Percentiles rank a stretch among this genome's conserved stretches.
phyloP scores from a whole-genome alignment of 2,888 invertebrate species.

The Drosophila setosimentum region DNA sequence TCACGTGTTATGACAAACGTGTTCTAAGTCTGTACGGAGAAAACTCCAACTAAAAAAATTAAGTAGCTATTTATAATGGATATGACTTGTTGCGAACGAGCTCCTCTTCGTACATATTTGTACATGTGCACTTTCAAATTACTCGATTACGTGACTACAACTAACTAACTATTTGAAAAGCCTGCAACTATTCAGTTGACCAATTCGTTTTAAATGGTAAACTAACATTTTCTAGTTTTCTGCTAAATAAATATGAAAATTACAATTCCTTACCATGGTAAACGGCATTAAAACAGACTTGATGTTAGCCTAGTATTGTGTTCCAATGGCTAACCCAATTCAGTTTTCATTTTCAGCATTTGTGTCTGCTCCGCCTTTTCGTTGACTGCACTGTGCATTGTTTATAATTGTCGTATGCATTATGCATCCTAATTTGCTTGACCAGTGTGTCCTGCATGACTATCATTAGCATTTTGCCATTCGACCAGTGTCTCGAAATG shows the following conservation, averaged over 20 bases:
- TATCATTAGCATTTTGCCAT: slow-evolving; percentile 38
- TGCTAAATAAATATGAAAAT: slow-evolving; percentile 35
- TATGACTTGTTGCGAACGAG: background rate
- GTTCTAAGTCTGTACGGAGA: background rate
- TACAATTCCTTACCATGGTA: slow-evolving; percentile 17
- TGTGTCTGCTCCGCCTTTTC: slow-evolving; percentile 2
- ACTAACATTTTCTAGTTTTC: background rate
- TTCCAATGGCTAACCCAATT: slow-evolving; percentile 33
- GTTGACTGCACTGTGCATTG: slow-evolving; percentile 12
- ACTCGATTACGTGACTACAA: background rate
- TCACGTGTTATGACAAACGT: background rate
- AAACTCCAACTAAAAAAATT: background rate
- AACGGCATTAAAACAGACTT: slow-evolving; percentile 33
- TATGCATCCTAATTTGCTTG: slow-evolving; percentile 18
- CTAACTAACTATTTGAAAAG: background rate
- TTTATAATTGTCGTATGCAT: slow-evolving; percentile 11
- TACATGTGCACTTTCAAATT: background rate
- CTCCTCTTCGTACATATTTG: background rate
- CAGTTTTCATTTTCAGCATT: slow-evolving; percentile 22
- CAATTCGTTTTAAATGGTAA: background rate
- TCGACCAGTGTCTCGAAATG: background rate
- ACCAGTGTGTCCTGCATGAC: slow-evolving; percentile 16
- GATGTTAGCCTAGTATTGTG: slow-evolving; percentile 17
- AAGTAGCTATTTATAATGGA: background rate
- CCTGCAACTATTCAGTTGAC: background rate